phyloP scores from a whole-genome alignment of 1,140 invertebrate species.

The Agrypnia vestita region DNA sequence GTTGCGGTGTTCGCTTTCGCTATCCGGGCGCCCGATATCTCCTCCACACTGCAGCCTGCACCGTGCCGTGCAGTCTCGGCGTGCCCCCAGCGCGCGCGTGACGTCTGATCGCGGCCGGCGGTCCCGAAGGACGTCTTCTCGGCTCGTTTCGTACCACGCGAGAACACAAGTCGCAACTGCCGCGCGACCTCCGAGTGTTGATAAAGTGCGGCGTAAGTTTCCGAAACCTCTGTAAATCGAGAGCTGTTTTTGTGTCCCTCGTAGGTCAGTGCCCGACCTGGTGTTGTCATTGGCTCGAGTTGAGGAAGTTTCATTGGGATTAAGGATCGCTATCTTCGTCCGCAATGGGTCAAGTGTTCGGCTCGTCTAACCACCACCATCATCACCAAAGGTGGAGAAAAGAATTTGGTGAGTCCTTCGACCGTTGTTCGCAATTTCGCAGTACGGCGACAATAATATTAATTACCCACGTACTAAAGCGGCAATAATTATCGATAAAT shows the following conservation, averaged over 20 bases:
- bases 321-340: constrained; percentile 10
- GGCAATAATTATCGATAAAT: too few species aligned
- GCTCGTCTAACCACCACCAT: constrained; percentile 56
- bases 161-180: constrained; percentile 1
- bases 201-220: constrained; percentile 7
- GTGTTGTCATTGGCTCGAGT: constrained; percentile 19
- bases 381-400: constrained; percentile 53
- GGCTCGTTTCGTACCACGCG: neutral
- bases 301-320: constrained; percentile 7
- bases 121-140: constrained; percentile 20
- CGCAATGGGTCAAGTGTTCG: constrained; percentile 58
- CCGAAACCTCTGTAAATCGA: neutral
- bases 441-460: too few species aligned
- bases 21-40: neutral
- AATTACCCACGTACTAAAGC: too few species aligned
- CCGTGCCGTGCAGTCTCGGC: neutral
- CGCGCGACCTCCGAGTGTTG: constrained; percentile 11
- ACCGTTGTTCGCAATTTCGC: too few species aligned
- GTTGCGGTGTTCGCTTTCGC: constrained; percentile 1
- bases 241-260: neutral
- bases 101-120: constrained; percentile 16
- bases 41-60: neutral
- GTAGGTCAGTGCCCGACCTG: neutral
- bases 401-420: constrained; percentile 50
- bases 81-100: constrained; percentile 16